Evolutionary conservation across 2,888 invertebrate species (phyloP).

Genomic region (Sepioteuthis lessoniana): DNA sequence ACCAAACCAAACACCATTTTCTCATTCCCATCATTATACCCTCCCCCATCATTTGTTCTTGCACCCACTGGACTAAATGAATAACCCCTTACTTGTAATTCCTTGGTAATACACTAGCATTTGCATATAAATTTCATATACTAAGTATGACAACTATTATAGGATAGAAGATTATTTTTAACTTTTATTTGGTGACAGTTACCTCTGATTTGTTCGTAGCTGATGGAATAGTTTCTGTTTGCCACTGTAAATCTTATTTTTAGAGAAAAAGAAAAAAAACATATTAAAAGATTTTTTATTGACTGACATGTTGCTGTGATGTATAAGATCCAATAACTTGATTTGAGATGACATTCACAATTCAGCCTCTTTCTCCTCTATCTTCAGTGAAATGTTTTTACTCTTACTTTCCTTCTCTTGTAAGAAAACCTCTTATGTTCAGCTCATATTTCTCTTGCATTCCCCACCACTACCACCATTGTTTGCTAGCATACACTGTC

Average conservation of each 20-base stretch:
- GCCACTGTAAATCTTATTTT: not conserved
- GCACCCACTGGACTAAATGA: no score
- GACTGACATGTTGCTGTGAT: not conserved
- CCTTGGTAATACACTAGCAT: no score
- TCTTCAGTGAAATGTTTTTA: not conserved
- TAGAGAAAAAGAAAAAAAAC: not conserved
- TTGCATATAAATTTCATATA: no score
- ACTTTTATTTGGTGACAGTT: not conserved
- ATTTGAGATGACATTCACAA: not conserved
- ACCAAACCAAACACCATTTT: no score
- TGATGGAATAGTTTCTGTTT: not conserved
- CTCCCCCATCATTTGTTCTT: no score
- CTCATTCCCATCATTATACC: no score
- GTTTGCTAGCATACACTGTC: not conserved
- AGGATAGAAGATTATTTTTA: not conserved
- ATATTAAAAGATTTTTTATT: not conserved
- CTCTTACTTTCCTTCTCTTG: not conserved
- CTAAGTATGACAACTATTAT: no score
- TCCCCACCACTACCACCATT: not conserved
- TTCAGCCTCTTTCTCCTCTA: not conserved
- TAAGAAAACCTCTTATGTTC: not conserved
- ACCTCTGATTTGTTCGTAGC: not conserved
- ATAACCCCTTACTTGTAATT: no score
- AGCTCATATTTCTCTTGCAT: not conserved
- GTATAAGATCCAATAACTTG: not conserved